phyloP scores from a whole-genome alignment of 2,888 invertebrate genomes.

The Meandrusa payeni region DNA sequence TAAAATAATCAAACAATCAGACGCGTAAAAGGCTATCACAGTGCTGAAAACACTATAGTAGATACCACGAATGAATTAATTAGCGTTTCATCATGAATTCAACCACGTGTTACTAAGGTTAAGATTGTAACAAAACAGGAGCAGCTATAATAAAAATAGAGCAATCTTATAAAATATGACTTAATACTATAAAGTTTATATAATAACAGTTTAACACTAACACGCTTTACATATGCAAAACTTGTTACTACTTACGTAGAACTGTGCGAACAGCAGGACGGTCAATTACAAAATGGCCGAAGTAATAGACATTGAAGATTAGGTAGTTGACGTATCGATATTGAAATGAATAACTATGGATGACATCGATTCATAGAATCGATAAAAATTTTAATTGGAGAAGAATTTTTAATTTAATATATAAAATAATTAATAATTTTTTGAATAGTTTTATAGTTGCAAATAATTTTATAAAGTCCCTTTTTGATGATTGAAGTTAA shows the following conservation, averaged over 20 bases:
- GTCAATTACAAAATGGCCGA: slow-evolving; percentile 74
- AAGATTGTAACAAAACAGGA: slow-evolving; percentile 25
- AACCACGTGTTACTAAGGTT: slow-evolving; percentile 57
- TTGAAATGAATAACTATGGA: too few species aligned
- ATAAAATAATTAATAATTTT: too few species aligned
- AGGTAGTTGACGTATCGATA: too few species aligned
- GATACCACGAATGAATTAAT: slow-evolving; percentile 76
- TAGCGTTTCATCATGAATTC: slow-evolving; percentile 59
- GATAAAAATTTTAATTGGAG: too few species aligned
- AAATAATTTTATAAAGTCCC: too few species aligned
- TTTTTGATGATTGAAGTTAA: too few species aligned
- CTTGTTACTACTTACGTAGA: slow-evolving; percentile 64
- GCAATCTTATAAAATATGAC: not conserved
- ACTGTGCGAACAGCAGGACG: slow-evolving; percentile 62
- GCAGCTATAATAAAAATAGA: slow-evolving; percentile 1
- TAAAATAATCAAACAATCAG: slow-evolving; percentile 45
- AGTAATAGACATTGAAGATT: too few species aligned
- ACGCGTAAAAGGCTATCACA: slow-evolving; percentile 70
- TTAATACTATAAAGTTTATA: not conserved
- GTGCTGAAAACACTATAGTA: slow-evolving; percentile 67
- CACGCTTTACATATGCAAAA: too few species aligned
- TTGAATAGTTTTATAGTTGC: too few species aligned
- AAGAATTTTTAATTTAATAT: too few species aligned
- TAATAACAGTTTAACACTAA: slow-evolving; percentile 10
- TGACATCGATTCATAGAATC: too few species aligned